Evolutionary conservation across 2,113 vertebrate species (phyloP), one percentile per base, ranked within the genome.

Genomic region (Otis tarda): DNA sequence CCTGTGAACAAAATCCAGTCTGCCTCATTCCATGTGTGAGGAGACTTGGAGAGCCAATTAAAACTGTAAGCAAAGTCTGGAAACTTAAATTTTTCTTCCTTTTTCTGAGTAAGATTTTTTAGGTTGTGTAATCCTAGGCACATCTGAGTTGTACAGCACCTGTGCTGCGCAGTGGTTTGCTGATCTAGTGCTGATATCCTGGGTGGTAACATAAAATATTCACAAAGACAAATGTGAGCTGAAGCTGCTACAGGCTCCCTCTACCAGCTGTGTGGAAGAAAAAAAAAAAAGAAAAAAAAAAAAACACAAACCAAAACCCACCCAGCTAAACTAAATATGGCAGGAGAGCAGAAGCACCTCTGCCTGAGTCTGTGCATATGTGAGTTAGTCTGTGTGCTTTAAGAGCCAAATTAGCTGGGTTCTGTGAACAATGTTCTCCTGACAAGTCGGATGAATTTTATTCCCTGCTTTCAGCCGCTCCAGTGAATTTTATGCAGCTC

Each of bases 161-260:
- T 83, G 83, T 88, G 88, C 64, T 91, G 70, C 4, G 0, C 35
- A 92, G 64, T 27, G 73, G 15, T 77, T 90, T 92, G 80, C 83
- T 65, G 65, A 65, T 89, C 90, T 76, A 73, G 41, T 61, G 14
- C 57, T 76, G 81, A 37, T 92, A 87, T 61, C 56, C 45, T 91
- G 83, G 50, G 41, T 75, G 18, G 77, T 22, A 91, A 64, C 41
- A 79, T 95, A 79, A 97, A 97, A 93, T 94, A 94, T 92, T 93
- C 89, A 93, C 83, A 87, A 90, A 95, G 83, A 90, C 88, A 96
- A 96, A 96, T 90, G 83, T 37, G 80, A 95, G 17, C 35, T 68
- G 85, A 89, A 81, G 73, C 73, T 2, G 7, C 39, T 94, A 90
- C 74, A 68, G 63, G 20, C 31, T 92, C 14, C 57, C 41, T 94